These are phyloP conservation scores for Lutra lutra DNA, from an alignment of 2,797 vertebrate genomes.

Conservation along the genomic window DNA sequence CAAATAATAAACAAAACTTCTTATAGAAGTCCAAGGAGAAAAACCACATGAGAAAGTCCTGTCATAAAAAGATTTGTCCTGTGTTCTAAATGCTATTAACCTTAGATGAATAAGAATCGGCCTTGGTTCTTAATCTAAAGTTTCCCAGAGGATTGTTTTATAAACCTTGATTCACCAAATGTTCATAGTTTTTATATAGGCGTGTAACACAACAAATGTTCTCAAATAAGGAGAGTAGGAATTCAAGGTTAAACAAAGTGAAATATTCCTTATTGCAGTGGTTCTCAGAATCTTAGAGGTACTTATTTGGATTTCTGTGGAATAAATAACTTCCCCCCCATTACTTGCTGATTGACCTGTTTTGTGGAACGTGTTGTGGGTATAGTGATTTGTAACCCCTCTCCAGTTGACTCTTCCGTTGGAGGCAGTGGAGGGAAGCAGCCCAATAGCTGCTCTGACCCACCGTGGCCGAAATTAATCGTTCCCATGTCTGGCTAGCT, in stretches of 20 bases:
- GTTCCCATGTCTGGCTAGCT: not conserved
- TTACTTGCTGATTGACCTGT: not conserved
- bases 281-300: not conserved
- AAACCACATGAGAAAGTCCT: slow-evolving; percentile 2
- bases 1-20: not conserved
- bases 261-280: not conserved
- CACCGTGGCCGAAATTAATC: not conserved
- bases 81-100: not conserved
- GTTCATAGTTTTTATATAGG: not conserved
- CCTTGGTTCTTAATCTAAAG: not conserved
- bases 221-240: not conserved
- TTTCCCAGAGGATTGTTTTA: not conserved
- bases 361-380: not conserved
- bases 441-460: not conserved
- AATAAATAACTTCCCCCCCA: not conserved
- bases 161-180: not conserved
- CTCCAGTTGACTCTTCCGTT: not conserved
- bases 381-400: not conserved
- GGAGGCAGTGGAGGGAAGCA: not conserved
- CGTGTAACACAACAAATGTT: not conserved
- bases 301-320: not conserved
- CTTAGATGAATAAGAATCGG: not conserved
- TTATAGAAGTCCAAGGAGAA: not conserved
- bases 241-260: not conserved
- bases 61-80: not conserved